Evolutionary conservation across 2,888 invertebrate species (phyloP), one percentile per base, ranked within the genome.

Genomic region (Stenolophus ochropezus): DNA sequence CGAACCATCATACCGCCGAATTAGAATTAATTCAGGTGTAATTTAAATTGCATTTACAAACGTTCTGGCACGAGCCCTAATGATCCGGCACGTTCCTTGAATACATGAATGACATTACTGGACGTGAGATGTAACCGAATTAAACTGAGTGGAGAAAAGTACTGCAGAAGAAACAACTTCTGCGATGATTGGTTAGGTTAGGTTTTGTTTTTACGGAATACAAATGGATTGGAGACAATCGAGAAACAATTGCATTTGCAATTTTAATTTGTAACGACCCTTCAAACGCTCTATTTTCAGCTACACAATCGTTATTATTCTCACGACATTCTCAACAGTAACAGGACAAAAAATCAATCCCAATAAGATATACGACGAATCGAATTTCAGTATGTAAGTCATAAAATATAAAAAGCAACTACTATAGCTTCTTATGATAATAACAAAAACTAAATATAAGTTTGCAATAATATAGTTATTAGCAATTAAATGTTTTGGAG

Each of bases 1-100:
- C 33, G 33, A 1, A 11, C 33, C 33, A 42, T 56, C 56, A 56
- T 56, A 56, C 58, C 20, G 4, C 79, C 47, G 79, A 79, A 79
- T 71, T 71, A 79, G 53, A 79, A 79, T 79, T 79, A 79, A 79
- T 79, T 79, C 79, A 79, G 79, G 23, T 79, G 71, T 79, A 79
- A 79, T 79, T 79, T 79, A 79, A 79, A 69, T 79, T 79, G 69
- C 73, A 73, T 69, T 73, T 71, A 79, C 79, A 79, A 79, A 71
- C 79, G 71, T 51, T 58, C 73, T 49, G 21, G 49, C 73, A 53
- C 33, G 49, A 21, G 16, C 49, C 20, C 69, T 79, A 79, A 79
- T 79, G 79, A 79, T 79, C 79, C 53, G 69, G 49, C 42, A 79
- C 79, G 69, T 33, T 69, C 16, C 79, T 23, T 79, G 79, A 79